These are phyloP conservation scores for Onthophagus taurus DNA, from an alignment of 1,140 invertebrate species.

Conservation along the genomic window DNA sequence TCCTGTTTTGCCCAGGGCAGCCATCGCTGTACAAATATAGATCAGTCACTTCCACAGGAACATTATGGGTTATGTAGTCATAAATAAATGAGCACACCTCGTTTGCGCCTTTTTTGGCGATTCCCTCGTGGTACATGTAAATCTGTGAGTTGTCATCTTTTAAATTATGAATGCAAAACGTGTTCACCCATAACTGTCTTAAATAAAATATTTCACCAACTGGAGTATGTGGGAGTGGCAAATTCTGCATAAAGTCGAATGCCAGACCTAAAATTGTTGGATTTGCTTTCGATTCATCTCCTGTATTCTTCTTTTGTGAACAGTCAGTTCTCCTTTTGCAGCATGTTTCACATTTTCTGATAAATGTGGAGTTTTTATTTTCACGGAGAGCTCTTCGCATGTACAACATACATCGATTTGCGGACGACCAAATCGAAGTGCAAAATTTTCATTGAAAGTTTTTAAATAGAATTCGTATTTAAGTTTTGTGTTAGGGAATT, in stretches of 20 bases:
- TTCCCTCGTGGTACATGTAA: neutral
- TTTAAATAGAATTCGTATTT: slow-evolving; percentile 28
- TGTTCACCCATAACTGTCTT: neutral
- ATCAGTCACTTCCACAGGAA: no score
- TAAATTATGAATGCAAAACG: slow-evolving; percentile 1
- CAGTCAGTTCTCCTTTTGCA: slow-evolving; percentile 23
- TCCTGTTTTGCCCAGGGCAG: no score
- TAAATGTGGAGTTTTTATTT: slow-evolving; percentile 5
- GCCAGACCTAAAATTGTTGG: no score
- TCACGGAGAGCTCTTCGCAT: slow-evolving; percentile 19
- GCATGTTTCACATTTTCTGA: slow-evolving; percentile 22
- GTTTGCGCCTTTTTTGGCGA: neutral
- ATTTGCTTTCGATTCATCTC: no score
- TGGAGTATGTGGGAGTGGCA: no score
- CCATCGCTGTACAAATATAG: no score
- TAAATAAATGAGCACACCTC: neutral
- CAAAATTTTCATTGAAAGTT: slow-evolving; percentile 26
- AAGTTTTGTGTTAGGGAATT: slow-evolving; percentile 5
- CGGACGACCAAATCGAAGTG: slow-evolving; percentile 24
- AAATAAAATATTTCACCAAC: no score
- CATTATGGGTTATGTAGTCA: no score
- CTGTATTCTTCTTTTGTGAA: slow-evolving; percentile 22
- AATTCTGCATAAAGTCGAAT: no score
- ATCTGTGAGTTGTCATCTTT: neutral
- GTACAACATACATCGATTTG: slow-evolving; percentile 26